Evolutionary conservation across 2,113 vertebrate genomes (phyloP).

Genomic region (Bombycilla garrulus): DNA sequence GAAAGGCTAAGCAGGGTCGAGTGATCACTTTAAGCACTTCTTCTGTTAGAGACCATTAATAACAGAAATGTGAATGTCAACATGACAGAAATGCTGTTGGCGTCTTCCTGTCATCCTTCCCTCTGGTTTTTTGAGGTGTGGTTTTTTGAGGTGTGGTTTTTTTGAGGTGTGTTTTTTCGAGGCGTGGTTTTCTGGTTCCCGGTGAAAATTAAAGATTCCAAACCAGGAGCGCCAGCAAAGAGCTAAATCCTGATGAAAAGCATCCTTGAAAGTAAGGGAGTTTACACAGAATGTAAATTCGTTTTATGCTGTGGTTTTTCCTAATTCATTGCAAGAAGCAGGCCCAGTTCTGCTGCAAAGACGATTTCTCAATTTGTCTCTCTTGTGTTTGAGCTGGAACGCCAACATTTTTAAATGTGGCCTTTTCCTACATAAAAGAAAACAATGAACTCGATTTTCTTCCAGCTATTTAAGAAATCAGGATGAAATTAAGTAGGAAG

Average conservation of each 20-base stretch:
- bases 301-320: neutral
- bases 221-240: accelerated
- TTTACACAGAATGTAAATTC: neutral
- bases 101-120: neutral
- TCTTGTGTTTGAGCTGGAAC: neutral
- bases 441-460: neutral
- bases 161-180: accelerated
- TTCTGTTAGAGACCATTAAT: neutral
- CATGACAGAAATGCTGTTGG: neutral
- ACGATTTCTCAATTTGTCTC: neutral
- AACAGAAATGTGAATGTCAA: neutral
- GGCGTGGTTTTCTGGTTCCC: neutral
- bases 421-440: neutral
- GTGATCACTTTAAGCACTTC: neutral
- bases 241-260: neutral
- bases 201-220: neutral
- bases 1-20: neutral
- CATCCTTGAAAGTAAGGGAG: neutral
- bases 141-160: neutral
- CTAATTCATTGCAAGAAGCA: neutral
- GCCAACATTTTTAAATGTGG: neutral
- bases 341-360: neutral
- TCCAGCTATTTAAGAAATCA: neutral
- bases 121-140: accelerated
- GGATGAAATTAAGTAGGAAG: neutral